phyloP scores from a whole-genome alignment of 2,797 vertebrate genomes.

The Tapera naevia region DNA sequence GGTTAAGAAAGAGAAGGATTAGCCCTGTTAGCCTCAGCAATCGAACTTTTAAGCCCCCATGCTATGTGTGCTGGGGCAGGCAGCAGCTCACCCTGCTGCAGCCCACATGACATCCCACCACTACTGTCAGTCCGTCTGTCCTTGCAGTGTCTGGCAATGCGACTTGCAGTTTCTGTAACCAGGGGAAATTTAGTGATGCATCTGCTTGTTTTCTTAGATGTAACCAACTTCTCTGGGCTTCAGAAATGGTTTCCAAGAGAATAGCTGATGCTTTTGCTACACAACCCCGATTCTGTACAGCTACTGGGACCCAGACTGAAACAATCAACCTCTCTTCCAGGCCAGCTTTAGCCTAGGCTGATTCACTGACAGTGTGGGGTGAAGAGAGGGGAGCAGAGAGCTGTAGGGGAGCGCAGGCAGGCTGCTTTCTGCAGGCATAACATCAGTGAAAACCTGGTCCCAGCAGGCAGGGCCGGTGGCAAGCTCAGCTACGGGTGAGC shows the following conservation, averaged over 20 bases:
- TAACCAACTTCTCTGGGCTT: neutral
- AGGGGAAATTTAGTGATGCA: accelerated
- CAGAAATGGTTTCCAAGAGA: neutral
- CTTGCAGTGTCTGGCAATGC: neutral
- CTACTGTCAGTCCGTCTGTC: neutral
- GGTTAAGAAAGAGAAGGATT: neutral
- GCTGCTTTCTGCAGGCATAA: accelerated
- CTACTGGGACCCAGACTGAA: neutral
- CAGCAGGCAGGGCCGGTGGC: neutral
- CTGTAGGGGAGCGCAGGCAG: accelerated
- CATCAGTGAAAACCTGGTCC: accelerated
- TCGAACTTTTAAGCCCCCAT: neutral
- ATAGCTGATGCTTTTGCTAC: neutral
- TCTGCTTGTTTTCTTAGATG: neutral
- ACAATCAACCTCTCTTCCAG: neutral
- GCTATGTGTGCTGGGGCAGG: neutral
- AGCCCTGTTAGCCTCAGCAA: neutral
- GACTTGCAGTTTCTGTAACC: neutral
- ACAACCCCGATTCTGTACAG: accelerated
- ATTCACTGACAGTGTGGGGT: accelerated
- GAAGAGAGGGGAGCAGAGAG: neutral
- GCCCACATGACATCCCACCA: neutral
- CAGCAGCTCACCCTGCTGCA: neutral
- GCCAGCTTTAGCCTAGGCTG: neutral
- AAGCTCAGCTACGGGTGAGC: neutral